These are phyloP conservation scores for Vulpes ferrilata DNA, from an alignment of 2,113 vertebrate genomes.

Conservation along the genomic window DNA sequence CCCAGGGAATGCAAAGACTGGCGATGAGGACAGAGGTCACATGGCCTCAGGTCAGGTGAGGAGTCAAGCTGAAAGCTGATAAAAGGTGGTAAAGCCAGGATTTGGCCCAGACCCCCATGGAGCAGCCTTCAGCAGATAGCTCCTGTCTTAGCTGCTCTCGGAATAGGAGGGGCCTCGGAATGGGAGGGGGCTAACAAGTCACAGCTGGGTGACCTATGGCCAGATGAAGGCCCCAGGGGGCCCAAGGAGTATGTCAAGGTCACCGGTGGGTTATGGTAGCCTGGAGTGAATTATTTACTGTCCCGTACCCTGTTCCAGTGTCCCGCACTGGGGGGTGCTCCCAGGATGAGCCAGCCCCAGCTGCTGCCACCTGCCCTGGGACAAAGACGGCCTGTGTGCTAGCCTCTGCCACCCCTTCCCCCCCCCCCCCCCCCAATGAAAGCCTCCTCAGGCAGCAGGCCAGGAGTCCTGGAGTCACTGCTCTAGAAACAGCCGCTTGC, in stretches of 20 bases:
- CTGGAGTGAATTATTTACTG: not conserved
- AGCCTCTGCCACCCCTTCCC: not conserved
- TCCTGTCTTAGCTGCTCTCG: not conserved
- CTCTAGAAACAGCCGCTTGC: not conserved
- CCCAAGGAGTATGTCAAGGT: not conserved
- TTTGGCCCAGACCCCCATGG: not conserved
- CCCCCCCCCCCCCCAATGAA: not conserved
- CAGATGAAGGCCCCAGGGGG: not conserved
- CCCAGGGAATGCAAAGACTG: not conserved
- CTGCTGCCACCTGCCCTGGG: not conserved
- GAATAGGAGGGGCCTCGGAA: not conserved
- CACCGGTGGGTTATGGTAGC: not conserved
- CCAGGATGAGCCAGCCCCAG: not conserved
- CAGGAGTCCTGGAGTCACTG: not conserved
- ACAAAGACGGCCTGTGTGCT: constrained; percentile 74
- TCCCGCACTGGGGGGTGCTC: not conserved
- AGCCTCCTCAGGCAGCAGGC: not conserved
- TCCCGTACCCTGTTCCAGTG: not conserved
- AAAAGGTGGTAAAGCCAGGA: not conserved
- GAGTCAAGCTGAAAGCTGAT: not conserved
- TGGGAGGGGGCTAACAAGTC: not conserved
- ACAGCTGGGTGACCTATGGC: not conserved
- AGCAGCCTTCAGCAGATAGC: not conserved
- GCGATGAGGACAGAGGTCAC: not conserved
- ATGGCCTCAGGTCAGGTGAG: not conserved